phyloP scores from a whole-genome alignment of 2,888 invertebrate genomes.

The Phyllotreta striolata region DNA sequence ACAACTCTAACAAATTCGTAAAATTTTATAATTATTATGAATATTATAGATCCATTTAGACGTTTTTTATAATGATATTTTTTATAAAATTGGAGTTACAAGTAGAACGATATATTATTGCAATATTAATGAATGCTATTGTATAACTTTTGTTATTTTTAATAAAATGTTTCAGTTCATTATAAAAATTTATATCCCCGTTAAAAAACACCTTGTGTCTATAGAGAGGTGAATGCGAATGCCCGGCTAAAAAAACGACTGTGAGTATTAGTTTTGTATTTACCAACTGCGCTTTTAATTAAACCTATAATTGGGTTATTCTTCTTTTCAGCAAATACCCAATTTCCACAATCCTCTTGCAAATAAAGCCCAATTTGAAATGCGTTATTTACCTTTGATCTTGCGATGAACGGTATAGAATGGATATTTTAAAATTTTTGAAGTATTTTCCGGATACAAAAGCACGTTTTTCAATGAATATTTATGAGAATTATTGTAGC shows the following conservation, averaged over 20 bases:
- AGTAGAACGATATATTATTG: too few relatives aligned
- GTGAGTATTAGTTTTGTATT: neutral
- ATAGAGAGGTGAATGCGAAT: neutral
- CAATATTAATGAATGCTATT: too few relatives aligned
- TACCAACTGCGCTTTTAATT: neutral
- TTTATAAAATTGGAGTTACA: too few relatives aligned
- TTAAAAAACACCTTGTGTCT: too few relatives aligned
- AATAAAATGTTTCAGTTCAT: too few relatives aligned
- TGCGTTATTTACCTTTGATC: slow-evolving; percentile 42
- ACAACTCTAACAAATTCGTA: too few relatives aligned
- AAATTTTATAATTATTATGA: too few relatives aligned
- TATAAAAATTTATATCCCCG: too few relatives aligned
- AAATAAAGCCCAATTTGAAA: slow-evolving; percentile 32
- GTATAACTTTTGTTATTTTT: too few relatives aligned
- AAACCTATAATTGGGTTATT: slow-evolving; percentile 26
- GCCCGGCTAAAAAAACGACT: neutral
- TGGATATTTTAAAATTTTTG: slow-evolving; percentile 39
- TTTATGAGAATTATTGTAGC: slow-evolving; percentile 48
- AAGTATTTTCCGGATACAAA: slow-evolving; percentile 44
- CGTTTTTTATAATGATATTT: too few relatives aligned
- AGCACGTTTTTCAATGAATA: slow-evolving; percentile 49
- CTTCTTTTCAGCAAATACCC: slow-evolving; percentile 6
- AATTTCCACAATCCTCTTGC: slow-evolving; percentile 20
- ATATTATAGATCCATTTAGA: too few relatives aligned
- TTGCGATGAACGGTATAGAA: slow-evolving; percentile 37